Evolutionary conservation across 2,888 invertebrate species (phyloP).

Genomic region (Tenthredo distinguenda): DNA sequence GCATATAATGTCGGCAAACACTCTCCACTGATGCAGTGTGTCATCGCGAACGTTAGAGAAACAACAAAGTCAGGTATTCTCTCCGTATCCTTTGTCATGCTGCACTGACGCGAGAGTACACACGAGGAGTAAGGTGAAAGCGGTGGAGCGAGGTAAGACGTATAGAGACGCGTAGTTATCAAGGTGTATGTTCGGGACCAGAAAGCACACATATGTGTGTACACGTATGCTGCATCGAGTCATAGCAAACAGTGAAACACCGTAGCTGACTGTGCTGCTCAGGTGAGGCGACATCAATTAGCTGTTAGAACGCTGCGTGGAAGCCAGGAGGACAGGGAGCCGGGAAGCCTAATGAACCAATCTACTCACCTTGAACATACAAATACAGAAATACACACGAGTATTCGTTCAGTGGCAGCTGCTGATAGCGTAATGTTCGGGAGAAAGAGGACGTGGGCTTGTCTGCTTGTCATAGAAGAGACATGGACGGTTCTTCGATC

Average conservation of each 20-base stretch:
- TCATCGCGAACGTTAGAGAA: background rate
- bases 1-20: constrained; percentile 21
- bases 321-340: background rate
- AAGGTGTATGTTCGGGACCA: background rate
- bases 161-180: background rate
- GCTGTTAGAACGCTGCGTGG: background rate
- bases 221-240: background rate
- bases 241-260: constrained; percentile 10
- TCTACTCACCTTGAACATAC: background rate
- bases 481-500: background rate
- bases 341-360: background rate
- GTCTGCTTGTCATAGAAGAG: background rate
- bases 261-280: background rate
- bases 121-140: background rate
- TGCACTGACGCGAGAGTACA: background rate
- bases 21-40: background rate
- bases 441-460: background rate
- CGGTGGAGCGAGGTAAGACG: background rate
- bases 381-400: too few relatives aligned
- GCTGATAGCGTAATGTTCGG: too few relatives aligned
- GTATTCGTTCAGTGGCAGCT: background rate
- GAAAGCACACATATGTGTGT: background rate
- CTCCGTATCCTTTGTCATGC: background rate
- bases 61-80: constrained; percentile 18
- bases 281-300: constrained; percentile 12